Evolutionary conservation across 1,140 invertebrate species (phyloP).

Genomic region (Heliconius himera): DNA sequence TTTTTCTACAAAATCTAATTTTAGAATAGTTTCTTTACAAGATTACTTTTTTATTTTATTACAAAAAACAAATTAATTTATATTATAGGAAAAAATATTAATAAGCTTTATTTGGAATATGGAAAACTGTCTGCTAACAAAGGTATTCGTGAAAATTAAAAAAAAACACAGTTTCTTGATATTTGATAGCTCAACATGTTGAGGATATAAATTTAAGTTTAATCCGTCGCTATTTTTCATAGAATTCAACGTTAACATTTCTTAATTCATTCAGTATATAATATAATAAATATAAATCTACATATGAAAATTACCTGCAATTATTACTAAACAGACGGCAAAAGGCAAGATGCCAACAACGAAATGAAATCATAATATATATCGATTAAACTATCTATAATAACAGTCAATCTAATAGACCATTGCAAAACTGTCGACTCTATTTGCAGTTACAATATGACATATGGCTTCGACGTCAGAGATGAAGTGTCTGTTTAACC

Average conservation of each 20-base stretch:
- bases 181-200: too few relatives aligned
- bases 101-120: too few relatives aligned
- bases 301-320: neutral
- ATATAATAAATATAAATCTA: neutral
- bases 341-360: neutral
- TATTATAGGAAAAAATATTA: too few relatives aligned
- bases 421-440: slow-evolving; percentile 1
- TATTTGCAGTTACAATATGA: slow-evolving; percentile 10
- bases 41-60: neutral
- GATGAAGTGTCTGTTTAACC: slow-evolving; percentile 29
- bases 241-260: neutral
- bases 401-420: neutral
- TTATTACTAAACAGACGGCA: neutral
- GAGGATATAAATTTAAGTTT: too few relatives aligned
- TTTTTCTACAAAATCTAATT: neutral
- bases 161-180: too few relatives aligned
- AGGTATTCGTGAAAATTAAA: too few relatives aligned
- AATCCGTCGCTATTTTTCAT: too few relatives aligned
- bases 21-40: too few relatives aligned
- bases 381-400: slow-evolving; percentile 12
- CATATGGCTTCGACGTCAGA: slow-evolving; percentile 8
- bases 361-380: slow-evolving; percentile 13
- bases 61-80: too few relatives aligned
- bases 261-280: neutral
- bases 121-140: too few relatives aligned